These are phyloP conservation scores for Ptychodera flava DNA, from an alignment of 35 echinoderm and acorn worm genomes.

Conservation along the genomic window DNA sequence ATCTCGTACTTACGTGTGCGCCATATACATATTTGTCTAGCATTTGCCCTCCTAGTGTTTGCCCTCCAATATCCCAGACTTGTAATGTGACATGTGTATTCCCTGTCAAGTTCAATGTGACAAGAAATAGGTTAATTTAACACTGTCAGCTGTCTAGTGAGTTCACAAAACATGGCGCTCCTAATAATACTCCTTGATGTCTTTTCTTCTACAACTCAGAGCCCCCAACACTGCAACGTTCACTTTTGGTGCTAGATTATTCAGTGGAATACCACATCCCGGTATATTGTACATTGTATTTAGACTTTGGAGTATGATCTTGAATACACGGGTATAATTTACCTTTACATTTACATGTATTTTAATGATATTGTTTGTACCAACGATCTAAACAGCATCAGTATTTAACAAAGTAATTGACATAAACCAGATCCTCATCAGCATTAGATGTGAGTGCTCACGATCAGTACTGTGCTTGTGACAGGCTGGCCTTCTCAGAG, in stretches of 20 bases:
- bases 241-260: neutral
- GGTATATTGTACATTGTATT: too few species aligned
- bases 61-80: constrained; percentile 99
- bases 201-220: neutral
- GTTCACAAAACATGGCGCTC: neutral
- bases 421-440: too few species aligned
- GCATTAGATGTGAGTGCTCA: too few species aligned
- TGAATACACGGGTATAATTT: neutral
- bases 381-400: too few species aligned
- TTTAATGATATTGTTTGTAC: too few species aligned
- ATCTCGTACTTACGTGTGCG: constrained; percentile 86
- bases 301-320: too few species aligned
- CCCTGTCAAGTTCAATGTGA: constrained; percentile 34
- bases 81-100: constrained; percentile 85
- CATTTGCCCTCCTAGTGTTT: constrained; percentile 96
- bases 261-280: neutral
- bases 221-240: neutral
- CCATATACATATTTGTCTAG: constrained; percentile 96
- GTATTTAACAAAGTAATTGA: too few species aligned
- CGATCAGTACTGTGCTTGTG: too few species aligned
- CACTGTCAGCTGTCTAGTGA: neutral
- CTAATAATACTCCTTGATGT: neutral
- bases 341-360: too few species aligned
- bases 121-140: neutral
- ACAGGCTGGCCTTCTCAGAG: too few species aligned